Conservation (phyloP, 2,888 invertebrate species). For the Cephonodes hylas region DNA sequence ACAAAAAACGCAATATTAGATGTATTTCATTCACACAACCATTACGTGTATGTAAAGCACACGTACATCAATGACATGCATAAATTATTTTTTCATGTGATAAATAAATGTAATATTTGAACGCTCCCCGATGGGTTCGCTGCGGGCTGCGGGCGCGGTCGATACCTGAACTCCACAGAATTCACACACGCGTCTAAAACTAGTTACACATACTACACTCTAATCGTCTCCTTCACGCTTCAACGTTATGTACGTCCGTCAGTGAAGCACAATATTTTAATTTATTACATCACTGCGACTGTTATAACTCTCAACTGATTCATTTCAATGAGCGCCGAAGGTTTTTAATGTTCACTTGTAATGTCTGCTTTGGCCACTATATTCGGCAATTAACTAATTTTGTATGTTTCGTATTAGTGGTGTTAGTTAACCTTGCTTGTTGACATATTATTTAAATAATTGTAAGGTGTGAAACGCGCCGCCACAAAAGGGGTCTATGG, state of each 20-base stretch:
- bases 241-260: slow-evolving; percentile 14
- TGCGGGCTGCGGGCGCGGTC: slow-evolving; percentile 62
- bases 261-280: not conserved
- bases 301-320: not conserved
- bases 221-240: slow-evolving; percentile 40
- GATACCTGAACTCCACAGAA: slow-evolving; percentile 45
- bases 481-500: slow-evolving; percentile 23
- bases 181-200: slow-evolving; percentile 37
- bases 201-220: slow-evolving; percentile 31
- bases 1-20: no score
- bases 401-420: no score
- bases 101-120: slow-evolving; percentile 34
- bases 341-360: not conserved
- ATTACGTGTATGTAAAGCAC: not conserved
- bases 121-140: slow-evolving; percentile 40
- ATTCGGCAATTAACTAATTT: no score
- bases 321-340: not conserved
- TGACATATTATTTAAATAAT: slow-evolving; percentile 18
- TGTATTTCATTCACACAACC: not conserved
- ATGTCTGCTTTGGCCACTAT: not conserved
- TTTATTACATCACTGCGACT: slow-evolving; percentile 2
- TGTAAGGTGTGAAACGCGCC: slow-evolving; percentile 32
- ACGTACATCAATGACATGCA: not conserved
- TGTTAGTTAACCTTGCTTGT: no score
- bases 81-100: slow-evolving; percentile 28